Evolutionary conservation across 2,888 invertebrate species (phyloP), one percentile per base, ranked within the genome.

Genomic region (Mesodorylaimus sp.): DNA sequence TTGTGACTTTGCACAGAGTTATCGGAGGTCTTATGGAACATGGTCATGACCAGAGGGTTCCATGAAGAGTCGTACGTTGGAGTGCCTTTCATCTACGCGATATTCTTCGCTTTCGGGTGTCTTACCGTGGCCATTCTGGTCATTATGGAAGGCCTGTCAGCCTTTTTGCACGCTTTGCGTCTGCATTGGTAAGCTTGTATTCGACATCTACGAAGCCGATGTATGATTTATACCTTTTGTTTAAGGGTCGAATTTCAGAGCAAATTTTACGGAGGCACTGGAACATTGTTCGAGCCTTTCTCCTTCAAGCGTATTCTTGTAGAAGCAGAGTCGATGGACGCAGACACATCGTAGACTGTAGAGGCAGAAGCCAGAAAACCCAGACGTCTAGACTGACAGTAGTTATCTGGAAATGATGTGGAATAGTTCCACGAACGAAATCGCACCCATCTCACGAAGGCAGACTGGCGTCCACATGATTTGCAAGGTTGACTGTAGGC

Each of bases 191-290:
- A 45, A 23, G 55, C 63, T 44, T 21, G 27, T 7, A 10, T 32
- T 10, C 16, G n/a, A n/a, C n/a, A n/a, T 3, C 19, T 46, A 1
- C n/a, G 19, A 10, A 2, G 26, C 2, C n/a, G 16, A 23, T 2
- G 16, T n/a, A 2, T 1, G 1, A 2, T 10, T 10, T 10, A 7
- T 7, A 32, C 16, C 7, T 10, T n/a, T n/a, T n/a, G n/a, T n/a
- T n/a, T n/a, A 64, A 84, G 84, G 84, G 93, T 95, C 55, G 95
- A 95, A 71, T 95, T 95, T 76, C 89, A 95, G 71, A 89, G 86
- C 71, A 97, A 95, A 70, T 95, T 97, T 74, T 95, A 95, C 69
- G 69, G 75, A 36, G 95, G 93, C 28, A 76, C 77, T 50, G 95
- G 95, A 13, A 84, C 89, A 66, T 74, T 79, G 37, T 95, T 97